phyloP scores from a whole-genome alignment of 2,113 vertebrate genomes.

The Sceloporus tristichus region DNA sequence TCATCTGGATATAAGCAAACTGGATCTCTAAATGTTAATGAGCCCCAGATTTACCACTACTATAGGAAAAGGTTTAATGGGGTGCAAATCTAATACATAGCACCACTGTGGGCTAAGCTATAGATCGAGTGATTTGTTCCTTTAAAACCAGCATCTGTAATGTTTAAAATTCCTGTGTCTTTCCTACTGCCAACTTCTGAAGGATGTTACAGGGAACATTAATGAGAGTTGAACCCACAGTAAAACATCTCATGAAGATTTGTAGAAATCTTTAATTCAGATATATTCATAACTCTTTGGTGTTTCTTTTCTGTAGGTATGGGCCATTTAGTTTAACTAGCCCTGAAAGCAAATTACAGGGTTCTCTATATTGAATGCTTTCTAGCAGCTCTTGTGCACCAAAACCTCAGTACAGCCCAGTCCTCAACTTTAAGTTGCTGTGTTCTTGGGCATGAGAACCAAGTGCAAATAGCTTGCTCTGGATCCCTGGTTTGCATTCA shows the following conservation, averaged over 20 bases:
- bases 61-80: conserved; percentile 63
- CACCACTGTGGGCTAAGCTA: conserved; percentile 60
- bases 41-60: conserved; percentile 68
- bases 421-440: background rate
- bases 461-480: background rate
- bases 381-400: background rate
- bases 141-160: conserved; percentile 58
- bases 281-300: conserved; percentile 2
- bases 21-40: conserved; percentile 76
- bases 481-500: background rate
- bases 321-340: conserved; percentile 21
- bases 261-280: conserved; percentile 5
- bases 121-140: conserved; percentile 71
- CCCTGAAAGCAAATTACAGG: conserved; percentile 7
- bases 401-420: background rate
- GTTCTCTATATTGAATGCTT: background rate
- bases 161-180: conserved; percentile 49
- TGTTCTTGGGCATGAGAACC: background rate
- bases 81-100: conserved; percentile 46
- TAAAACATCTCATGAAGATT: conserved; percentile 12
- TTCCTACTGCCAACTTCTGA: conserved; percentile 28
- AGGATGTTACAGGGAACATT: conserved; percentile 13
- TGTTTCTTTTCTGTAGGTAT: background rate
- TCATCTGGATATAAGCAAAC: conserved; percentile 71
- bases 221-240: background rate